Percentiles rank a stretch among this genome's conserved stretches.
Evolutionary conservation across 2,888 invertebrate genomes (phyloP).

Genomic region (Lasioglossum leucozonium): DNA sequence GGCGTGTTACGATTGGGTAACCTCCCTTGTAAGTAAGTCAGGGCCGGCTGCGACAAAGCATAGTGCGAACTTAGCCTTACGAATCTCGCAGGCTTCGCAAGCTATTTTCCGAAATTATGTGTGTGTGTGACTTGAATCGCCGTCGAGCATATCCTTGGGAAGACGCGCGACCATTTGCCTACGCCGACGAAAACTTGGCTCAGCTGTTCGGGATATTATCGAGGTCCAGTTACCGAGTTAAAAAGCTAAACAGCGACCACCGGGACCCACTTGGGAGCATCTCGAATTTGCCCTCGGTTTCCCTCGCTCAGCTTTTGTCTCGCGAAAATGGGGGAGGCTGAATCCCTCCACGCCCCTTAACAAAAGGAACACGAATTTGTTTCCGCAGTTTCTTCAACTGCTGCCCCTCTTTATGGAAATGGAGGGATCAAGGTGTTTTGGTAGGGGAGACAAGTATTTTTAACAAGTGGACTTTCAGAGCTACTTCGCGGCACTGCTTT

Average conservation of each 20-base stretch:
- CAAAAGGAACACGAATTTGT: constrained; percentile 6
- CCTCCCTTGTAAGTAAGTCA: too few relatives aligned
- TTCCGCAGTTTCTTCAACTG: neutral
- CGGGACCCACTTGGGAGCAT: neutral
- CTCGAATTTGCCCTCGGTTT: neutral
- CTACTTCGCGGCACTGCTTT: neutral
- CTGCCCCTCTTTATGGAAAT: constrained; percentile 1
- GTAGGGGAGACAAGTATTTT: neutral
- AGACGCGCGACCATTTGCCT: neutral
- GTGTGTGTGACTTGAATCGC: constrained; percentile 33
- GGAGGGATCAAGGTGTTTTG: neutral
- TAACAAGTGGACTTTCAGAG: neutral
- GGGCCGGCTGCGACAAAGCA: neutral
- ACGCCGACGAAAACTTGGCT: constrained; percentile 6
- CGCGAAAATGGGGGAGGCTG: neutral
- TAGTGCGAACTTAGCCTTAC: neutral
- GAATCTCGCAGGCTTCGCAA: constrained; percentile 7
- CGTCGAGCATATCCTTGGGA: constrained; percentile 18
- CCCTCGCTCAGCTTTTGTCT: neutral
- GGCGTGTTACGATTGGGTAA: too few relatives aligned
- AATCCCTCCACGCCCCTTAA: neutral
- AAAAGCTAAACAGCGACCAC: constrained; percentile 2
- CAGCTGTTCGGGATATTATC: constrained; percentile 1
- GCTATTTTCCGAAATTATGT: constrained; percentile 46
- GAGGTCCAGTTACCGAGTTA: constrained; percentile 10